Conservation (phyloP, 37 sponge, comb jelly and placozoan genomes). For the Spongia lamella region DNA sequence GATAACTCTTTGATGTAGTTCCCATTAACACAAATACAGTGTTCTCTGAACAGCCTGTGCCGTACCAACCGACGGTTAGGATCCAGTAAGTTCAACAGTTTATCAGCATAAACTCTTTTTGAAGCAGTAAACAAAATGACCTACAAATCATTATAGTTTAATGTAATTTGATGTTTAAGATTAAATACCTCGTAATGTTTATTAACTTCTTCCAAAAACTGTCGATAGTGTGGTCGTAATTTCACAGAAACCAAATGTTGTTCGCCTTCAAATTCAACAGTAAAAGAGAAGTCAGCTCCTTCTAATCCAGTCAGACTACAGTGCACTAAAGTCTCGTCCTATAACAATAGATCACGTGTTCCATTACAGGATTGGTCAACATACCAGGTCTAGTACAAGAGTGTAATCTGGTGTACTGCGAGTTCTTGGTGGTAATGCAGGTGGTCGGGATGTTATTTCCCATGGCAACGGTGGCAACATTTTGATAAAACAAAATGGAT, state of each 20-base stretch:
- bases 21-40: slow-evolving; percentile 82
- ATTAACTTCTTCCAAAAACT: slow-evolving; percentile 85
- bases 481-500: slow-evolving; percentile 75
- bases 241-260: slow-evolving; percentile 73
- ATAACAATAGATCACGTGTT: not conserved
- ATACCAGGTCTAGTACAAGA: slow-evolving; percentile 87
- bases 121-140: slow-evolving; percentile 86
- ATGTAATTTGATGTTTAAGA: not conserved
- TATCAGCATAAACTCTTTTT: slow-evolving; percentile 88
- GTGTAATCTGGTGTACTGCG: slow-evolving; percentile 82
- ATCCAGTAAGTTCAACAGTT: slow-evolving; percentile 86
- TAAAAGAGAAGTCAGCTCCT: slow-evolving; percentile 69
- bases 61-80: slow-evolving; percentile 76
- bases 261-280: slow-evolving; percentile 57
- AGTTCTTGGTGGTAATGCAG: slow-evolving; percentile 84
- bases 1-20: slow-evolving; percentile 93
- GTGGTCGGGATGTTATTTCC: slow-evolving; percentile 59
- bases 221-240: slow-evolving; percentile 77
- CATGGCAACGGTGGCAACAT: slow-evolving; percentile 75
- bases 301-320: slow-evolving; percentile 81
- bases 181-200: slow-evolving; percentile 66
- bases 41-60: slow-evolving; percentile 92
- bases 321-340: slow-evolving; percentile 97
- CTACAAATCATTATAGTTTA: slow-evolving; percentile 1
- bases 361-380: slow-evolving; percentile 15